These are phyloP conservation scores for Marcusenius ussheri DNA, from an alignment of 2,113 vertebrate species.

Conservation along the genomic window DNA sequence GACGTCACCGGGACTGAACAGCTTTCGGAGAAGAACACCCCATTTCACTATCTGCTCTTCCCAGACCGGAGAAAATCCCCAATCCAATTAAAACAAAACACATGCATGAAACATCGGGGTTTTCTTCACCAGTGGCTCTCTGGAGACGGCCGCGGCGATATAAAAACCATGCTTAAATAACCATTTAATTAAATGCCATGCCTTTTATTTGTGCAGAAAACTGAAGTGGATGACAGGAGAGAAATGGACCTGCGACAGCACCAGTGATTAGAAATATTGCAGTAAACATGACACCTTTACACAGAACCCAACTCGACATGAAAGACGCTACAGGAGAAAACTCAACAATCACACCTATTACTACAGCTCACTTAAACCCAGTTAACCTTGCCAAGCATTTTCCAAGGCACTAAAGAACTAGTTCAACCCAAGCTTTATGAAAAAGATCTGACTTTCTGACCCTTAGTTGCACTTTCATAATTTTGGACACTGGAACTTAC, in stretches of 20 bases:
- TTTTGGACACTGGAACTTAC: background rate
- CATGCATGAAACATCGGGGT: background rate
- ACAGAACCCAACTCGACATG: background rate
- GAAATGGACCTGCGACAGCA: background rate
- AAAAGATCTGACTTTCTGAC: background rate
- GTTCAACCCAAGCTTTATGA: background rate
- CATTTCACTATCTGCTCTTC: background rate
- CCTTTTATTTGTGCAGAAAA: background rate
- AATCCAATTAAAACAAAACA: conserved; percentile 19
- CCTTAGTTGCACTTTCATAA: background rate
- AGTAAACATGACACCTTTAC: background rate
- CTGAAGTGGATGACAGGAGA: background rate
- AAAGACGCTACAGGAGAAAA: background rate
- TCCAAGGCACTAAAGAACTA: background rate
- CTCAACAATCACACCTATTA: background rate
- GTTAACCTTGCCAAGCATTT: background rate
- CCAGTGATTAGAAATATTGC: background rate
- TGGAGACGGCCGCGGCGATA: background rate
- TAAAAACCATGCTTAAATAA: background rate
- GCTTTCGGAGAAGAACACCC: background rate
- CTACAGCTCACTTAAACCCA: conserved; percentile 19
- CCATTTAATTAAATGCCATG: background rate
- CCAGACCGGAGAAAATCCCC: conserved; percentile 10
- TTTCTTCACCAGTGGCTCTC: background rate
- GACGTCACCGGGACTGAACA: background rate